A percentile compares a stretch with the other conserved stretches of the same genome.
These are phyloP conservation scores for Myotis myotis DNA, from an alignment of 2,797 vertebrate genomes.

Conservation along the genomic window DNA sequence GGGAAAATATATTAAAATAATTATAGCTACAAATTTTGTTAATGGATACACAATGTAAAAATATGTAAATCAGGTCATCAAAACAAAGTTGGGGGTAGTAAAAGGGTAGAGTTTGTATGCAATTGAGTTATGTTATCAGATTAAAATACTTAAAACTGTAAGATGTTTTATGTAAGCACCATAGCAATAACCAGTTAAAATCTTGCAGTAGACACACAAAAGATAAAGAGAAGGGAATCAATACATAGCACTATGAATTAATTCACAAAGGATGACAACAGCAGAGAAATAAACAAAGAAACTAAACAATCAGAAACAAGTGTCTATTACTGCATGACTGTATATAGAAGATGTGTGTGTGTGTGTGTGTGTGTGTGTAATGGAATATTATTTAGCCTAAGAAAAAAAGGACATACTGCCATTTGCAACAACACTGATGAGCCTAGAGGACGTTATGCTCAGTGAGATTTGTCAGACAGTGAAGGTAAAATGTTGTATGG, in stretches of 20 bases:
- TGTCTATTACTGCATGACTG: not conserved
- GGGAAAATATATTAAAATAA: not conserved
- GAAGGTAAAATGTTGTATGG: not conserved
- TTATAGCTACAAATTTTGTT: not conserved
- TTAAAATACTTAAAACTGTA: not conserved
- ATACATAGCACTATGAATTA: not conserved
- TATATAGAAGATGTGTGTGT: not conserved
- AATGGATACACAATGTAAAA: not conserved
- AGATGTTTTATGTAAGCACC: not conserved
- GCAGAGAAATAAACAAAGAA: not conserved
- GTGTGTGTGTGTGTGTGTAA: no score
- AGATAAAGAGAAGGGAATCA: not conserved
- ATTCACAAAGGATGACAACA: not conserved
- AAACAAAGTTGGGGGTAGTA: not conserved
- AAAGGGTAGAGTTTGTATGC: not conserved
- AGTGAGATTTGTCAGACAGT: not conserved
- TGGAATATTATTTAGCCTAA: not conserved
- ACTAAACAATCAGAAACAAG: not conserved
- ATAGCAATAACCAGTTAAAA: not conserved
- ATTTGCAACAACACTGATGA: not conserved
- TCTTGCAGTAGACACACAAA: not conserved
- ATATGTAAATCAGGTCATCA: not conserved
- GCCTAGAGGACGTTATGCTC: not conserved
- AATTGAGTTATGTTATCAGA: not conserved
- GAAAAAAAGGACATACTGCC: not conserved